Evolutionary conservation across 2,797 vertebrate genomes (phyloP), one percentile per base, ranked within the genome.

Genomic region (Furcifer pardalis): DNA sequence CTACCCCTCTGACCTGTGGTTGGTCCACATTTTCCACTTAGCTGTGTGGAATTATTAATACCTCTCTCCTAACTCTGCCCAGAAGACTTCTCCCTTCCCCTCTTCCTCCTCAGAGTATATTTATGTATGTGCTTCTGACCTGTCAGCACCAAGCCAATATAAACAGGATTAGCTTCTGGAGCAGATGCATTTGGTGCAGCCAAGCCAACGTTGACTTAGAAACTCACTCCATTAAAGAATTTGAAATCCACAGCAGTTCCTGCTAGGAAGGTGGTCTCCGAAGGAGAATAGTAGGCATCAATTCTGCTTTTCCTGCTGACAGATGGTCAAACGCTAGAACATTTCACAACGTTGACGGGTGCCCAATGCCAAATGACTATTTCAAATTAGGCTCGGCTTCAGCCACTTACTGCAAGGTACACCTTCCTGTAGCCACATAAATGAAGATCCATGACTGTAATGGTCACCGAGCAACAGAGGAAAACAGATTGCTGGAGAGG

Each of bases 301-400:
- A 79, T 91, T 92, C 91, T 89, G 80, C 83, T 85, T 83, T 92
- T 85, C 84, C 46, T 91, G 92, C 46, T 92, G 92, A 92, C 93
- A 93, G 91, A 94, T 94, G 93, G 91, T 92, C 91, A 91, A 91
- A 92, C 89, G 77, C 83, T 71, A 76, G 81, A 92, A 89, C 19
- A 56, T 91, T 82, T 92, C 89, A 86, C 83, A 82, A 89, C 84
- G 68, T 83, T 66, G 88, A 80, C 83, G 30, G 0, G 52, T 85
- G 79, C 85, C 88, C 83, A 92, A 90, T 86, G 84, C 88, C 82
- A 93, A 92, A 89, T 77, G 87, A 86, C 79, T 79, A 81, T 89
- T 90, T 81, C 71, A 81, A 89, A 89, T 91, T 84, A 90, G 81
- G 86, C 65, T 77, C 63, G 7, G 1, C 82, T 83, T 88, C 60